Evolutionary conservation across 2,113 vertebrate species (phyloP).

Genomic region (Crypturellus undulatus): DNA sequence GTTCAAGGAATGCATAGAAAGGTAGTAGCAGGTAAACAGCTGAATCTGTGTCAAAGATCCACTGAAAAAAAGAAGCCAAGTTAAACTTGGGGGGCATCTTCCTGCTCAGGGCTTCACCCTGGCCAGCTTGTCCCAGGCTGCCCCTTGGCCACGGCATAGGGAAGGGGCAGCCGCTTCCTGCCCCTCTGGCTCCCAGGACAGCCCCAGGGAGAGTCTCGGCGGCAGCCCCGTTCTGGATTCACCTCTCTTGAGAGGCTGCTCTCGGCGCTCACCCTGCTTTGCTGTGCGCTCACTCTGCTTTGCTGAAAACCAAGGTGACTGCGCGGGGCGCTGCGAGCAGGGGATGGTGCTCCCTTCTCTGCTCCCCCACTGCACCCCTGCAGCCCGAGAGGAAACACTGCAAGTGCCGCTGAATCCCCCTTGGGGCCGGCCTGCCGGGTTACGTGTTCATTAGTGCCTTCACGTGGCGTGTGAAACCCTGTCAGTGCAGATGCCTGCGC

Average conservation of each 20-base stretch:
- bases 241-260: background rate
- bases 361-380: background rate
- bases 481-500: background rate
- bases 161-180: background rate
- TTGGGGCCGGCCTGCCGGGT: constrained; percentile 60
- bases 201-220: background rate
- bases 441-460: constrained; percentile 49
- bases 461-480: constrained; percentile 32
- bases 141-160: background rate
- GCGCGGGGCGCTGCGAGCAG: background rate
- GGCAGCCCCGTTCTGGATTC: background rate
- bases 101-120: background rate
- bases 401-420: constrained; percentile 47
- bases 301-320: background rate
- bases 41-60: background rate
- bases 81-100: background rate
- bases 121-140: background rate
- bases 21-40: background rate
- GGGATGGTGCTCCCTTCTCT: constrained; percentile 43
- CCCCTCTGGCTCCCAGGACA: background rate
- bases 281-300: background rate
- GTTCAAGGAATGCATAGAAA: background rate
- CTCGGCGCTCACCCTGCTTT: background rate
- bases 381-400: background rate
- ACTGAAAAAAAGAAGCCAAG: background rate